Conservation (phyloP, 2,113 vertebrate genomes). For the Oxygymnocypris stewartii region DNA sequence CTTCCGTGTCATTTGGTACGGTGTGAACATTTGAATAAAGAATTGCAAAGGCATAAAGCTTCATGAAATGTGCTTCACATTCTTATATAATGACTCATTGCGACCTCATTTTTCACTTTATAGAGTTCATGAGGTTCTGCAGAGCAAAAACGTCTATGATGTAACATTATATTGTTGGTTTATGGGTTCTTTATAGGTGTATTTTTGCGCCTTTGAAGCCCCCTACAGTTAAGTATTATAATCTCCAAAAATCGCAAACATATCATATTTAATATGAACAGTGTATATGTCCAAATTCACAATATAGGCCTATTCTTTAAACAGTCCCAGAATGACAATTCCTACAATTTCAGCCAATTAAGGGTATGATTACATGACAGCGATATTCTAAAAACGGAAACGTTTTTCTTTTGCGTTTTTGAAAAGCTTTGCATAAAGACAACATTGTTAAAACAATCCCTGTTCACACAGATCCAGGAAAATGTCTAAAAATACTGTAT, state of each 20-base stretch:
- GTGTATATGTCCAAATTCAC: background rate
- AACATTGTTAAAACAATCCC: too few relatives aligned
- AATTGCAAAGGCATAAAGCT: background rate
- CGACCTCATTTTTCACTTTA: background rate
- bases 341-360: background rate
- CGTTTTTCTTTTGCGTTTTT: background rate
- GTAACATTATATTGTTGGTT: background rate
- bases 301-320: too few relatives aligned
- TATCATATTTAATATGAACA: background rate
- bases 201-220: background rate
- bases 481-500: background rate
- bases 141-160: background rate
- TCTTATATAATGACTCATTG: background rate
- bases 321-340: background rate
- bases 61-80: background rate
- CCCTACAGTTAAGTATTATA: background rate
- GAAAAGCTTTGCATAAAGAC: background rate
- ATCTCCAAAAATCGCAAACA: background rate
- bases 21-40: conserved; percentile 1
- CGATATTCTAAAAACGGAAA: background rate
- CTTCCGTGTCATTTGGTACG: background rate
- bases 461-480: background rate
- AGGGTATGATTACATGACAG: background rate
- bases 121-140: background rate
- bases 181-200: background rate